A percentile compares a stretch with the other conserved stretches of the same genome.
phyloP scores from a whole-genome alignment of 2,797 vertebrate species.

The Poliocrania exsul region DNA sequence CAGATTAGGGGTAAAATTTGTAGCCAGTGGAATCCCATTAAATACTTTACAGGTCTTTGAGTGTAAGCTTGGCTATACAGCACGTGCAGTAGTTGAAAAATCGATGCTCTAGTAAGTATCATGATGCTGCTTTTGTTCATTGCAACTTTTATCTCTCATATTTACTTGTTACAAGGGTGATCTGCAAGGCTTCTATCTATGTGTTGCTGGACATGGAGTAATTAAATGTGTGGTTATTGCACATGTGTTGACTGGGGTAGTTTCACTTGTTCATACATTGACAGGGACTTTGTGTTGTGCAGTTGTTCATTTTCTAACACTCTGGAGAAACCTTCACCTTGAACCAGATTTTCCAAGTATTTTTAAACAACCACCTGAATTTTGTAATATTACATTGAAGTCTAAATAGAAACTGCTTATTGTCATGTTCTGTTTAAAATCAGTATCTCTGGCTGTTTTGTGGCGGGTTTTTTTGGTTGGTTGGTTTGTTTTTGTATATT shows the following conservation, averaged over 20 bases:
- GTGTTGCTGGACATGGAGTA: background rate
- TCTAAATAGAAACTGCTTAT: background rate
- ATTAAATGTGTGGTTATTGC: accelerated
- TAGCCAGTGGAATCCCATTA: background rate
- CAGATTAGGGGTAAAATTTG: background rate
- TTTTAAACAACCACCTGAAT: background rate
- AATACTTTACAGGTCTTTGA: background rate
- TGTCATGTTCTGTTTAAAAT: background rate
- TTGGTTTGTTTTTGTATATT: too few relatives aligned
- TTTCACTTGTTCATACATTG: background rate
- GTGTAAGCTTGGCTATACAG: background rate
- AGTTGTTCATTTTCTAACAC: background rate
- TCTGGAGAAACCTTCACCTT: background rate
- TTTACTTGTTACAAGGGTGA: background rate
- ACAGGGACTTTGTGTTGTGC: background rate
- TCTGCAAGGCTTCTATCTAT: background rate
- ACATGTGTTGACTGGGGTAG: accelerated
- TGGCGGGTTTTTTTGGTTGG: background rate
- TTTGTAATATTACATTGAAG: background rate
- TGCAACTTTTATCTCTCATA: background rate
- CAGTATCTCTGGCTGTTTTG: background rate
- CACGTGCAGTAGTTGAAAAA: accelerated
- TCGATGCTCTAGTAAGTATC: background rate
- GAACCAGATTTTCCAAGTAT: background rate
- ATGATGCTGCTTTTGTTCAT: background rate